These are phyloP conservation scores for Periplaneta americana DNA, from an alignment of 1,140 invertebrate species.

Conservation along the genomic window DNA sequence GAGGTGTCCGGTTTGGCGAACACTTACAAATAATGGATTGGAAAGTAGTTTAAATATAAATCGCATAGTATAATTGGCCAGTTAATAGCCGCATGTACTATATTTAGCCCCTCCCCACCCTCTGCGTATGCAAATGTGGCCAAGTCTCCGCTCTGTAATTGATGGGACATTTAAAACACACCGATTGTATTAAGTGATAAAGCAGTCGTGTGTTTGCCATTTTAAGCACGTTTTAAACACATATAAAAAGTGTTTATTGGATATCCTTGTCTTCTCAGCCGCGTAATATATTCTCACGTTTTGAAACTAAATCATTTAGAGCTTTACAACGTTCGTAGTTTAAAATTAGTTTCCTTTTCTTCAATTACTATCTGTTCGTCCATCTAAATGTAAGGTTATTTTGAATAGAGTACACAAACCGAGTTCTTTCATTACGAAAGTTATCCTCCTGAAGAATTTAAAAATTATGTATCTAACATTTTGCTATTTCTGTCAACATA, in stretches of 20 bases:
- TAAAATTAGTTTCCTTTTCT: no score
- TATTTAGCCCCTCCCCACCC: no score
- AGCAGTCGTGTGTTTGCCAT: neutral
- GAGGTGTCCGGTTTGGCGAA: neutral
- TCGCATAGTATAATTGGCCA: no score
- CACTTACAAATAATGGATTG: neutral
- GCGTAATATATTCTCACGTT: neutral
- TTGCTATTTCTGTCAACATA: no score
- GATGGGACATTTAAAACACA: neutral
- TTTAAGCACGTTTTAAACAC: neutral
- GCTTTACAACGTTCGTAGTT: no score
- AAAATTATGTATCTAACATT: no score
- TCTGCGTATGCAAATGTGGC: neutral
- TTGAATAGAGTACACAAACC: no score
- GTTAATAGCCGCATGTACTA: neutral
- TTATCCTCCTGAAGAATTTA: no score
- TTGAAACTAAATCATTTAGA: no score
- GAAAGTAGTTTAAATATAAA: neutral
- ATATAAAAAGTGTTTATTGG: neutral
- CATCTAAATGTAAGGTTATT: no score
- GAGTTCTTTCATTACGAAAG: no score
- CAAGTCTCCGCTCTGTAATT: neutral
- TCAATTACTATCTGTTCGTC: no score
- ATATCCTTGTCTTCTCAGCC: neutral
- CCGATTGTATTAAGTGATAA: neutral